Conservation (phyloP, 2,888 invertebrate genomes). For the Pandemis cinnamomeana region DNA sequence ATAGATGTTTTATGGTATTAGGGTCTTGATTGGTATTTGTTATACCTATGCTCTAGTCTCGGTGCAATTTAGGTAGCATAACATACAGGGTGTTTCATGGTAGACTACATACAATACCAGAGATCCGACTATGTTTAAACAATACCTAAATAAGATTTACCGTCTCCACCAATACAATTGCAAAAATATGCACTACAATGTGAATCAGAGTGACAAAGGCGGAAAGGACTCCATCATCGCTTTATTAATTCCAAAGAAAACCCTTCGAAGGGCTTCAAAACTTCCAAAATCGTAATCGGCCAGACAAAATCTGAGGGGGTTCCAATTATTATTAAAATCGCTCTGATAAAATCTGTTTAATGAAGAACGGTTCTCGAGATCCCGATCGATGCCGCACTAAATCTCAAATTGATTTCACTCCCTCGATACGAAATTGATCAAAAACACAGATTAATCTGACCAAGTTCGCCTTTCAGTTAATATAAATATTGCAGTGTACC, state of each 20-base stretch:
- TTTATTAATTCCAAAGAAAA: constrained; percentile 51
- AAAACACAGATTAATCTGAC: constrained; percentile 59
- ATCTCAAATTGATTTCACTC: constrained; percentile 80
- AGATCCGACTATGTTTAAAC: too few species aligned
- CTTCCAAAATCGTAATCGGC: constrained; percentile 70
- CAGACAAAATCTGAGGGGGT: constrained; percentile 71
- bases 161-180: not conserved
- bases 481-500: not conserved
- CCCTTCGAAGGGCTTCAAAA: constrained; percentile 61
- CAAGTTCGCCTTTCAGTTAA: constrained; percentile 27
- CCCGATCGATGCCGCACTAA: constrained; percentile 66
- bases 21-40: too few species aligned
- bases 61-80: too few species aligned
- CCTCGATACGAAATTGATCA: constrained; percentile 70
- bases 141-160: too few species aligned
- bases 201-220: not conserved
- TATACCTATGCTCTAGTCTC: too few species aligned
- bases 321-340: constrained; percentile 80
- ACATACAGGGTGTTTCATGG: too few species aligned
- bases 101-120: too few species aligned
- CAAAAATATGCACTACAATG: not conserved
- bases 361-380: constrained; percentile 79
- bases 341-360: constrained; percentile 81
- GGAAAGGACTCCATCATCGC: constrained; percentile 41
- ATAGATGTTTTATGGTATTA: too few species aligned